Evolutionary conservation across 2,113 vertebrate species (phyloP), one percentile per base, ranked within the genome.

Genomic region (Seriola rivoliana): DNA sequence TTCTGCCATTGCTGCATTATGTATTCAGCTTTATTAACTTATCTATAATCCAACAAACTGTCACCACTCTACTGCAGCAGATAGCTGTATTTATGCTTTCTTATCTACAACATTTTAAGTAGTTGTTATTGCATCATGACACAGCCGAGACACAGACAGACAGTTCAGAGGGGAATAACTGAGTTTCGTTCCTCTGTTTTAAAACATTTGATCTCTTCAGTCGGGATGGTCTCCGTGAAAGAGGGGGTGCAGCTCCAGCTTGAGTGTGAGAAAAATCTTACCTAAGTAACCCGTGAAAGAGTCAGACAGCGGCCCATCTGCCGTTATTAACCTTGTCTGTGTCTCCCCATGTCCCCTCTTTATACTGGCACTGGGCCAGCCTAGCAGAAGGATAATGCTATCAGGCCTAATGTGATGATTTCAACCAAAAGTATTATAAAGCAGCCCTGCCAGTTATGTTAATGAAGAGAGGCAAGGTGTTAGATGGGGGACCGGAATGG

Each of bases 251-350:
- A 63, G 25, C 54, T 74, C 36, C 44, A 38, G 29, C 34, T 68
- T 63, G 25, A 81, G 32, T 72, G 62, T 65, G 62, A 79, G 52
- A 67, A 78, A 59, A 69, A 59, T 78, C 62, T 46, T 57, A 68
- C 70, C 64, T 40, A 6, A 71, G 76, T 59, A 71, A 46, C 38
- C 40, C 4, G 13, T 70, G 68, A 69, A 80, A 58, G 23, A 78
- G 64, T 85, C 78, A 81, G 77, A 88, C 79, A 81, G 64, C 34
- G 19, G 74, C 36, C 80, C 70, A 72, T 85, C 80, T 88, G 85
- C 82, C 71, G 90, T 81, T 83, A 85, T 90, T 91, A 91, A 88
- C 92, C 88, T 89, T 89, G 84, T 89, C 87, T 78, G 84, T 59
- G 65, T 86, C 85, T 76, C 62, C 81, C n/a, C 62, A 8, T 78